A percentile compares a stretch with the other conserved stretches of the same genome.
phyloP scores from a whole-genome alignment of 2,888 invertebrate genomes.

The Hofmannophila pseudospretella region DNA sequence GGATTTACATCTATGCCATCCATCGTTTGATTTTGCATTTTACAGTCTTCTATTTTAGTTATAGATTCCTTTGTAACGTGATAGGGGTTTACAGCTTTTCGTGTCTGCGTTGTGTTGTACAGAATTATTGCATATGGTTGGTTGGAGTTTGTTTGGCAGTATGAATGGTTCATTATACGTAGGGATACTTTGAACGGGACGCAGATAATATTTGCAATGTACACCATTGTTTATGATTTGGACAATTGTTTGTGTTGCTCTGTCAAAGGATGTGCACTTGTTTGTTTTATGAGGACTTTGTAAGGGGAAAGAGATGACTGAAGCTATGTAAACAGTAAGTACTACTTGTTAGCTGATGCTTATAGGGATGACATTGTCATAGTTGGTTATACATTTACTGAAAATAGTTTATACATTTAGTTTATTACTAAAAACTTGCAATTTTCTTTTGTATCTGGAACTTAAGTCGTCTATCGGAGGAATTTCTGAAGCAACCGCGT shows the following conservation, averaged over 20 bases:
- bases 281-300: constrained; percentile 49
- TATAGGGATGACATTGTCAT: too few species aligned
- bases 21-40: constrained; percentile 66
- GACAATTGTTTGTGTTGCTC: constrained; percentile 73
- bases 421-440: too few species aligned
- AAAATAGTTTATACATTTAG: too few species aligned
- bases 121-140: constrained; percentile 77
- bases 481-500: too few species aligned
- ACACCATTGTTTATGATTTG: constrained; percentile 76
- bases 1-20: constrained; percentile 66
- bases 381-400: too few species aligned
- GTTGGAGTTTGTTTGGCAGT: constrained; percentile 74
- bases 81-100: constrained; percentile 51
- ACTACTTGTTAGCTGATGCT: neutral
- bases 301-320: constrained; percentile 30
- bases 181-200: constrained; percentile 64
- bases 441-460: too few species aligned
- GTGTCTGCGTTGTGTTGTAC: constrained; percentile 39
- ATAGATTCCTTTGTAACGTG: constrained; percentile 61
- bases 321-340: constrained; percentile 43
- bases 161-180: constrained; percentile 75
- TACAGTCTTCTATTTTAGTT: constrained; percentile 64
- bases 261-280: constrained; percentile 77
- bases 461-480: neutral
- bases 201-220: constrained; percentile 73